A percentile compares a stretch with the other conserved stretches of the same genome.
phyloP scores from a whole-genome alignment of 1,140 invertebrate genomes.

The Pseudobourletiella spinata region DNA sequence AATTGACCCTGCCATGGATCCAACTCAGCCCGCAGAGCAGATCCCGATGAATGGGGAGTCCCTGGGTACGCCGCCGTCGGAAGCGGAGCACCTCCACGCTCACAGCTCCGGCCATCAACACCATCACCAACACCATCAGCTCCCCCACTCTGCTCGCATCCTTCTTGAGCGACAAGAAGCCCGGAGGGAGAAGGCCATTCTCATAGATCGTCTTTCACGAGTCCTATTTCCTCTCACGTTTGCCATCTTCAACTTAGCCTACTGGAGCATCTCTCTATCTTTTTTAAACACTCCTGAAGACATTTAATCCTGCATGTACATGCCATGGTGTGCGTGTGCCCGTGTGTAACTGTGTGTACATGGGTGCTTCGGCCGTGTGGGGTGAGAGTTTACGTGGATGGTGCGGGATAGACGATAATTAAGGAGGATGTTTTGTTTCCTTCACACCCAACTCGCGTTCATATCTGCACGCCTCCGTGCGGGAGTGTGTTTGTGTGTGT shows the following conservation, averaged over 20 bases:
- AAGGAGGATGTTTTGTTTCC: no score
- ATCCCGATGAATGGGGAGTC: constrained; percentile 28
- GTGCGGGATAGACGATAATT: no score
- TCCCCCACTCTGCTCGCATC: background rate
- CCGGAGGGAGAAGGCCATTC: constrained; percentile 66
- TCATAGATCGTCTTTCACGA: constrained; percentile 73
- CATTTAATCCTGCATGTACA: no score
- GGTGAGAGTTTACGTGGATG: no score
- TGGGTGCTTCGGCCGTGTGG: no score
- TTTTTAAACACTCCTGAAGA: constrained; percentile 10
- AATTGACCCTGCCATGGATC: background rate
- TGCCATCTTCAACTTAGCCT: constrained; percentile 74
- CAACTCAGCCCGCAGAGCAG: constrained; percentile 26
- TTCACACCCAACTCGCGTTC: no score
- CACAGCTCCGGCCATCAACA: background rate
- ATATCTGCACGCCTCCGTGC: no score
- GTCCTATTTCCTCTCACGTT: constrained; percentile 83
- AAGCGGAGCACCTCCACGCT: constrained; percentile 9
- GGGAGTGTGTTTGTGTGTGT: no score
- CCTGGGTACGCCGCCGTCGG: constrained; percentile 19
- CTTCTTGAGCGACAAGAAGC: background rate
- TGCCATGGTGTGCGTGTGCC: no score
- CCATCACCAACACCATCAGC: background rate
- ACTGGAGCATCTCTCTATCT: constrained; percentile 74
- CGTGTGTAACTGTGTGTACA: no score